phyloP scores from a whole-genome alignment of 2,888 invertebrate species.

The Griposia aprilina region DNA sequence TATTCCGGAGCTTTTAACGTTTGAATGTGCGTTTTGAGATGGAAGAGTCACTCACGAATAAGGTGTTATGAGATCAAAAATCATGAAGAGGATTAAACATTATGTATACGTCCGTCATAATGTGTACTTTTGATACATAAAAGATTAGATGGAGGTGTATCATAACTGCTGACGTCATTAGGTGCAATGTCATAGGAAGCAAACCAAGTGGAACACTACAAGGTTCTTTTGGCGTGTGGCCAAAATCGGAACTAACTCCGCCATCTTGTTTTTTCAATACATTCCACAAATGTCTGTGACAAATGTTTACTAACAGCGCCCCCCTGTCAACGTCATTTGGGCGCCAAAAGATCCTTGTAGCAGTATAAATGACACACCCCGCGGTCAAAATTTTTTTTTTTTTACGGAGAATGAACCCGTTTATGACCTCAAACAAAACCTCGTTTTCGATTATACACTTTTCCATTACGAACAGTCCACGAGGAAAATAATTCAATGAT shows the following conservation, averaged over 20 bases:
- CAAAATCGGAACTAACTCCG: neutral
- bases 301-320: neutral
- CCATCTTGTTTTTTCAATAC: neutral
- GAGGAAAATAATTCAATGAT: constrained; percentile 50
- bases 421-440: constrained; percentile 11
- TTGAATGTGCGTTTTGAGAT: constrained; percentile 1
- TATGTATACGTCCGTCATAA: no score
- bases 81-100: neutral
- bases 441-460: neutral
- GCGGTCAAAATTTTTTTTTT: neutral
- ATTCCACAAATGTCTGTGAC: neutral
- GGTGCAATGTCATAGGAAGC: neutral
- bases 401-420: neutral
- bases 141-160: neutral
- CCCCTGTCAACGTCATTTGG: neutral
- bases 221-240: neutral
- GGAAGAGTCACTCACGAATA: neutral
- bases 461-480: constrained; percentile 25
- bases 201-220: neutral
- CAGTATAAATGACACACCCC: neutral
- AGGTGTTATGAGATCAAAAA: no score
- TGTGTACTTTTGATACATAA: no score
- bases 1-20: neutral
- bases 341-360: neutral
- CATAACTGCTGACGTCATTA: neutral